A percentile compares a stretch with the other conserved stretches of the same genome.
phyloP scores from a whole-genome alignment of 2,113 vertebrate genomes.

The Grantiella picta region DNA sequence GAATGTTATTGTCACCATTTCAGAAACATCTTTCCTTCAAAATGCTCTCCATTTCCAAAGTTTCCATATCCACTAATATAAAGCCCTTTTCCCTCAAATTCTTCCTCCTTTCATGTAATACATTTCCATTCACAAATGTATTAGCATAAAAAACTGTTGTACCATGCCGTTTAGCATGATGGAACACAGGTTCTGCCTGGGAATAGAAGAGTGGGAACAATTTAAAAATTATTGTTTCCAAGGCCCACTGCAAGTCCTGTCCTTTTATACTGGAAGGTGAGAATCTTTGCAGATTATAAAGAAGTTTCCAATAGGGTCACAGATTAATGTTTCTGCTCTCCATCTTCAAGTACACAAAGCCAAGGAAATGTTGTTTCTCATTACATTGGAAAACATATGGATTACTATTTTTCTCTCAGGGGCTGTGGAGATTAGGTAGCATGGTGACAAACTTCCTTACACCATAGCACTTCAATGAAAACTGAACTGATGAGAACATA shows the following conservation, averaged over 20 bases:
- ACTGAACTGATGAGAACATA: background rate
- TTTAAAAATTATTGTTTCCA: background rate
- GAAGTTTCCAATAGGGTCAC: background rate
- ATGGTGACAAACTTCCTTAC: background rate
- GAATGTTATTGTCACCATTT: background rate
- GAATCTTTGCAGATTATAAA: background rate
- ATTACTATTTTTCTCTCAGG: background rate
- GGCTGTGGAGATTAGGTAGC: background rate
- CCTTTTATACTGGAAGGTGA: background rate
- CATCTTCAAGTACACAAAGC: background rate
- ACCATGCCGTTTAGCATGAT: background rate
- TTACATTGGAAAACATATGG: background rate
- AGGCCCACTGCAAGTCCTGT: background rate
- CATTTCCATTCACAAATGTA: background rate
- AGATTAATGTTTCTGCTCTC: background rate
- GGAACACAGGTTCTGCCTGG: background rate
- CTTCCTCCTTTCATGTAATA: background rate
- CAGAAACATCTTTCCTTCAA: background rate
- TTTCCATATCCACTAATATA: background rate
- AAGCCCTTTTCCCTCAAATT: background rate
- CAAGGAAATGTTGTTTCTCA: background rate
- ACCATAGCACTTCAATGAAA: background rate
- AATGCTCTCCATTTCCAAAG: background rate
- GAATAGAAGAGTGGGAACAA: background rate
- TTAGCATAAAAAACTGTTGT: background rate